Base-by-base conservation (phyloP, 2,888 invertebrate genomes). In the Athrips mouffetella region DNA sequence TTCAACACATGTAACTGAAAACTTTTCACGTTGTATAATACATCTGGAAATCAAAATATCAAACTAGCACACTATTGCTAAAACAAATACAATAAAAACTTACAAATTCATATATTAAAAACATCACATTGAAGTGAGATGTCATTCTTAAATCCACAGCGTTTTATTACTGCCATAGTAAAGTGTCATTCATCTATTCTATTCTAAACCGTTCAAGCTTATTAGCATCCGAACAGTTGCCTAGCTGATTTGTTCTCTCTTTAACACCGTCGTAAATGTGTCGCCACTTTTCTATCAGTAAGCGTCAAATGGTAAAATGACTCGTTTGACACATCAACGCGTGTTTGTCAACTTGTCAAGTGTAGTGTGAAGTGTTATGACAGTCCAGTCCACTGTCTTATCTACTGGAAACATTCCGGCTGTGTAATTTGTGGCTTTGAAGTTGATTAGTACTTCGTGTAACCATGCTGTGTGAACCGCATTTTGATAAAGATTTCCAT, bases 281-380 rank as follows among this genome's bases (percentile, higher is more conserved):
- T 65, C 52, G 53, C 15, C 48, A 48, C 56, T 48, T 51, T 51
- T 41, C 51, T 53, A 52, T 51, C 54, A 62, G 59, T 59, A 63
- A 52, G 58, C 52, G 71, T 65, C 67, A 64, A 37, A 21, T 21
- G 74, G 74, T 76, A 69, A 74, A 73, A 70, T 62, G 59, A 69
- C 59, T 63, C 65, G 59, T 70, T 76, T 75, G 69, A 78, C 73
- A 76, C 75, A 72, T 81, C 74, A 60, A 58, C 68, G 72, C 69
- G 67, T 72, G 76, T 82, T 83, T 80, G 80, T 80, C 67, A 54
- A 66, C 64, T 66, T 58, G 63, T 67, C 70, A 69, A 74, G 59
- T 62, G 67, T 69, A 62, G 78, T 83, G 82, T 77, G 70, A 81
- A 81, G 59, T 72, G 73, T 72, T 73, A 59, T 73, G 67, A 66